phyloP scores from a whole-genome alignment of 2,888 invertebrate genomes.

The Polydrusus pterygomalis region DNA sequence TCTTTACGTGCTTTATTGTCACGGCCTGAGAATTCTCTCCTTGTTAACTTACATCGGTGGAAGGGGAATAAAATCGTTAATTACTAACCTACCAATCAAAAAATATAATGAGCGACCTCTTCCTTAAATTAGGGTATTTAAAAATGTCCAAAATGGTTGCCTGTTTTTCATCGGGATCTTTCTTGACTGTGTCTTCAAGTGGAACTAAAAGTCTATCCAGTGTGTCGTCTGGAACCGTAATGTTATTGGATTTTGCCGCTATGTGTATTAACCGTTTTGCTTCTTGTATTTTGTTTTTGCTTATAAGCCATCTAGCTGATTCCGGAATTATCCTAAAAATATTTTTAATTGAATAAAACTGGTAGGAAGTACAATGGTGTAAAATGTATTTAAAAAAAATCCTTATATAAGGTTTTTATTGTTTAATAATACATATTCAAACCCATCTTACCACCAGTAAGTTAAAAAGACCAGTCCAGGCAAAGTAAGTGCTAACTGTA shows the following conservation, averaged over 20 bases:
- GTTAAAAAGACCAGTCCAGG: constrained; percentile 80
- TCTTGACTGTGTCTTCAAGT: constrained; percentile 56
- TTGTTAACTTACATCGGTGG: no score
- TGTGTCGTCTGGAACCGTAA: constrained; percentile 74
- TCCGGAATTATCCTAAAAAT: constrained; percentile 79
- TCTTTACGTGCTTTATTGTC: no score
- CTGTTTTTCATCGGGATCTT: constrained; percentile 67
- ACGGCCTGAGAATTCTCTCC: no score
- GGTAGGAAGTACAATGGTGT: no score
- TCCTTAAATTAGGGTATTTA: constrained; percentile 78
- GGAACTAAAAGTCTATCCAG: constrained; percentile 67
- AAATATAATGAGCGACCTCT: constrained; percentile 80
- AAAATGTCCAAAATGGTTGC: constrained; percentile 72
- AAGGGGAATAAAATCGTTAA: no score
- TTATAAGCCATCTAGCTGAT: constrained; percentile 82
- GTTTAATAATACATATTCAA: no score
- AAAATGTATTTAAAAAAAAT: no score
- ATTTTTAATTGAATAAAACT: not conserved
- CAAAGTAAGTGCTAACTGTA: constrained; percentile 81
- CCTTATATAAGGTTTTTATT: no score
- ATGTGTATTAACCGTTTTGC: constrained; percentile 78
- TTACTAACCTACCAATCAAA: constrained; percentile 79
- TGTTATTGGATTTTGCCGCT: constrained; percentile 80
- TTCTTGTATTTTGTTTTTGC: constrained; percentile 77
- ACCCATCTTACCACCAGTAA: constrained; percentile 78